Evolutionary conservation across 2,113 vertebrate genomes (phyloP).

Genomic region (Rhegmatorhina hoffmannsi): DNA sequence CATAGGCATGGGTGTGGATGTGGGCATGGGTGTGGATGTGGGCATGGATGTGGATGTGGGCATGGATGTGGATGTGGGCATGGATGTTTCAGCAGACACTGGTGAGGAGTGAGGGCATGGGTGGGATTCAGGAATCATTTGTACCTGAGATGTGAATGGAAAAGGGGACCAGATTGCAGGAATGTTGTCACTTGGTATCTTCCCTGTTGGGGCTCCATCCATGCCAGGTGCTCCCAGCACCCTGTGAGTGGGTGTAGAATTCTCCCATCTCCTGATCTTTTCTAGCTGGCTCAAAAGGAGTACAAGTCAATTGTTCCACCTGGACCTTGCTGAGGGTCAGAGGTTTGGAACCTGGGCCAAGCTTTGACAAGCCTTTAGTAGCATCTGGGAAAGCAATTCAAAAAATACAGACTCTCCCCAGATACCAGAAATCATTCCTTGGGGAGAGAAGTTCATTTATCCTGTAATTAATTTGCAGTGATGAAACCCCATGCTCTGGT

Average conservation of each 20-base stretch:
- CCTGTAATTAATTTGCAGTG: not conserved
- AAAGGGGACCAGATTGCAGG: not conserved
- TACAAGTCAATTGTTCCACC: not conserved
- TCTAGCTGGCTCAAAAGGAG: not conserved
- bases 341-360: not conserved
- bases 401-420: not conserved
- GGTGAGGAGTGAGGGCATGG: not conserved
- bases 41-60: not conserved
- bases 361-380: not conserved
- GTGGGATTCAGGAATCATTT: not conserved
- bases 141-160: not conserved
- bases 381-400: not conserved
- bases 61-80: not conserved
- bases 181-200: not conserved
- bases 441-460: not conserved
- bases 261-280: not conserved
- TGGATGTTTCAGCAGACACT: not conserved
- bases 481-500: too few relatives aligned
- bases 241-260: rapidly evolving
- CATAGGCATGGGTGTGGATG: too few relatives aligned
- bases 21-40: too few relatives aligned
- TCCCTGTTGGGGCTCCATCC: not conserved
- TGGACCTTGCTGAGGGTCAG: too few relatives aligned
- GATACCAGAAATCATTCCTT: not conserved
- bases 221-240: not conserved